phyloP scores from a whole-genome alignment of 2,888 invertebrate genomes.

The Zygothrica quintamaculata region DNA sequence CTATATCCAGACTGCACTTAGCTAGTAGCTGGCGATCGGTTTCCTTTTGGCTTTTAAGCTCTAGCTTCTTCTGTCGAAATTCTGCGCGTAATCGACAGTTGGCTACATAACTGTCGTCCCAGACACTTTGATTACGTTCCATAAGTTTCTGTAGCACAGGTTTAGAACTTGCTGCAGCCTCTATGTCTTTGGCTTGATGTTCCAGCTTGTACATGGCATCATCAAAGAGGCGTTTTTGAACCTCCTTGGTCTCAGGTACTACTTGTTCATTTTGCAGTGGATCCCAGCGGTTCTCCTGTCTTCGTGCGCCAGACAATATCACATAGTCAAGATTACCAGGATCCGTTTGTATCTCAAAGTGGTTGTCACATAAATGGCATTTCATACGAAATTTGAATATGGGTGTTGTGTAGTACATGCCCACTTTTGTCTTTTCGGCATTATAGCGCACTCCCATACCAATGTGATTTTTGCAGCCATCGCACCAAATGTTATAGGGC shows the following conservation, averaged over 20 bases:
- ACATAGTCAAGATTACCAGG: conserved; percentile 98
- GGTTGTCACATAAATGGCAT: conserved; percentile 97
- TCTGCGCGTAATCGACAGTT: conserved; percentile 93
- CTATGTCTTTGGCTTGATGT: conserved; percentile 93
- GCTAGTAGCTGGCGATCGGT: conserved; percentile 89
- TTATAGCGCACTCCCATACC: conserved; percentile 99
- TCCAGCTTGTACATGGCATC: conserved; percentile 99
- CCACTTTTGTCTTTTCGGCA: conserved; percentile 95
- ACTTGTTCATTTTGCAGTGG: conserved; percentile 97
- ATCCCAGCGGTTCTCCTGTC: conserved; percentile 99
- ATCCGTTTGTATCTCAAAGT: conserved; percentile 99
- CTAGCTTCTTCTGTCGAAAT: conserved; percentile 91
- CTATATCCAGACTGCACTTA: conserved; percentile 91
- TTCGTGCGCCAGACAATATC: conserved; percentile 95
- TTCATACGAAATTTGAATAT: conserved; percentile 99
- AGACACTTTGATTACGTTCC: conserved; percentile 91
- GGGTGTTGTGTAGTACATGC: conserved; percentile 99
- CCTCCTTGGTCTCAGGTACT: conserved; percentile 95
- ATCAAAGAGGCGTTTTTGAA: conserved; percentile 94
- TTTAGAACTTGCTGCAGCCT: conserved; percentile 88
- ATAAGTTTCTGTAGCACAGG: conserved; percentile 91
- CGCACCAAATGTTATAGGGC: conserved; percentile 99
- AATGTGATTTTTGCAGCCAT: conserved; percentile 98
- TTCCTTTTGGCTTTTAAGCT: conserved; percentile 88
- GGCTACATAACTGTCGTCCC: conserved; percentile 96